Base-by-base conservation (phyloP, 2,113 vertebrate species). In the Hyperoodon ampullatus region DNA sequence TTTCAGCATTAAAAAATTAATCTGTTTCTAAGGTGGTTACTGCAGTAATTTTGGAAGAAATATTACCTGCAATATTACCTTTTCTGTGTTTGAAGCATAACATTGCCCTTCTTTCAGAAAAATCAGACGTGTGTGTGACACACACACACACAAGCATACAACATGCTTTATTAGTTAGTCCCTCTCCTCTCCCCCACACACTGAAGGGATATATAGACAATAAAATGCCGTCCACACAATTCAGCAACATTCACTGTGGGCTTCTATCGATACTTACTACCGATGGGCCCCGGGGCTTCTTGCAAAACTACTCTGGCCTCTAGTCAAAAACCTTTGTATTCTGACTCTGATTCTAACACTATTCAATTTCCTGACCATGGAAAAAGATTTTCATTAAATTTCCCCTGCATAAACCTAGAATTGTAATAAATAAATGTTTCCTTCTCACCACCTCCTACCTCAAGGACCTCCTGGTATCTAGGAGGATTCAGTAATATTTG, bases 351-450 rank as follows among this genome's bases (percentile, higher is more conserved):
- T 94, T 86, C 89, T 77, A 97, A 75, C n/a, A 53, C 42, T 80
- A 39, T 94, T 98, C 90, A 96, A 80, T 97, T 97, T 97, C 72
- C 68, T 80, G 90, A 96, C 86, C 53, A 42, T 93, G 68, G 92
- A 90, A 96, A 95, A 94, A n/a, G 58, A 85, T 88, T 96, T 90
- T 61, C 42, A 96, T n/a, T 91, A 94, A 95, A 97, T 92, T 87
- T 94, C 72, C 61, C 63, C 23, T 83, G 39, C 13, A 44, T 77
- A 93, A 77, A 83, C 35, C 63, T 63, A 33, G 68, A 42, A 39
- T 30, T 89, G 35, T 70, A 87, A 96, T 80, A 94, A 95, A 96
- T 86, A 82, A 65, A 91, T 61, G 66, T 81, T 95, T 95, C 24
- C 58, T 94, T 75, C 33, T 92, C 28, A 88, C 42, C 55, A 68